A percentile compares a stretch with the other conserved stretches of the same genome.
These are phyloP conservation scores for Microctenopoma lineatum DNA, from an alignment of 2,797 vertebrate species.

Conservation along the genomic window DNA sequence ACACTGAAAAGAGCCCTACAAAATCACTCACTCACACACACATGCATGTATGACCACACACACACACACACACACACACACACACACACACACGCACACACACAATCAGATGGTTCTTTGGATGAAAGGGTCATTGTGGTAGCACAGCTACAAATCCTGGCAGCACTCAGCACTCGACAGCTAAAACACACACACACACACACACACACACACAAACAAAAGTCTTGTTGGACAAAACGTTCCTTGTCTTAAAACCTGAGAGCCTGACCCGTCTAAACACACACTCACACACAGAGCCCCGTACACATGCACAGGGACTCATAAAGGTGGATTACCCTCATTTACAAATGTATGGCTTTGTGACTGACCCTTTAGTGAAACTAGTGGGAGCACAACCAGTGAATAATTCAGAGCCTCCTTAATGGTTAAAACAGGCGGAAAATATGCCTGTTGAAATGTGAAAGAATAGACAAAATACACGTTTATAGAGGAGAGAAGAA, in stretches of 20 bases:
- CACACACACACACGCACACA: constrained; percentile 31
- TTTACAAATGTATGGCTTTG: constrained; percentile 82
- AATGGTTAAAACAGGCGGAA: constrained; percentile 79
- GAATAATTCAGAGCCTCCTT: constrained; percentile 76
- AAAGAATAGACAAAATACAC: constrained; percentile 49
- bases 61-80: constrained; percentile 35
- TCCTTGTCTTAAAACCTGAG: constrained; percentile 69
- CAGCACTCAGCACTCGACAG: constrained; percentile 65
- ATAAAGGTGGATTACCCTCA: constrained; percentile 76
- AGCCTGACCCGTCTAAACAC: constrained; percentile 49
- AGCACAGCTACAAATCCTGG: constrained; percentile 69
- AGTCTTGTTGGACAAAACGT: constrained; percentile 70
- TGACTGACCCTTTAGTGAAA: constrained; percentile 70
- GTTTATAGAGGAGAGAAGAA: constrained; percentile 29
- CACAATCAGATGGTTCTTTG: constrained; percentile 59
- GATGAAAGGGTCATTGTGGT: constrained; percentile 79
- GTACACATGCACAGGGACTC: constrained; percentile 41
- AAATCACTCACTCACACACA: constrained; percentile 40
- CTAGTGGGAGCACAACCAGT: constrained; percentile 52
- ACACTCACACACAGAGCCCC: constrained; percentile 30
- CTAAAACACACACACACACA: constrained; percentile 57
- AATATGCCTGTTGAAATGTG: constrained; percentile 62
- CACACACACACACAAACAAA: constrained; percentile 25
- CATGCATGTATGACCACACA: background rate
- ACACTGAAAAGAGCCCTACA: constrained; percentile 48